Base-by-base conservation (phyloP, 2,797 vertebrate species). In the Sandelia bainsii region DNA sequence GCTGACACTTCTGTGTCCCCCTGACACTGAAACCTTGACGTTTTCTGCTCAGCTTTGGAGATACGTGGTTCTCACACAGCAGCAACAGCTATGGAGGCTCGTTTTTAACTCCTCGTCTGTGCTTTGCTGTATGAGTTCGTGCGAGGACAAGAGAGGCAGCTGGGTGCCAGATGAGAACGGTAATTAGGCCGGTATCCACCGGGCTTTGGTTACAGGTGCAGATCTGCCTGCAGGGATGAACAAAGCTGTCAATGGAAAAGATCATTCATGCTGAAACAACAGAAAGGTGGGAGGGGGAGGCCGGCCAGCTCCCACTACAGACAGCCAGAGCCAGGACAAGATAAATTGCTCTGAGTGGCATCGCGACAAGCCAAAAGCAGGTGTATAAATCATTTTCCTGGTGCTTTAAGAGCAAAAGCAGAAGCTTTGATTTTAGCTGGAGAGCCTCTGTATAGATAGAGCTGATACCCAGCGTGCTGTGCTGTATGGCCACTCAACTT, bases 181-280 rank as follows among this genome's bases (percentile, higher is more conserved):
- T 89, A 91, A 93, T 92, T 89, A 91, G 90, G 87, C 89, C 72
- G 58, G 74, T 75, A 79, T 91, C 91, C 89, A 89, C 89, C 77
- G 80, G 85, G 90, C 86, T 91, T 88, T 83, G 82, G 87, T 91
- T 93, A 91, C 91, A 92, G 91, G 91, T 92, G 90, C 82, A 85
- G 85, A 81, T 81, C 74, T 69, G 85, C 84, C 91, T 79, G 80
- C 78, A 50, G 88, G 82, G 83, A 89, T 62, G 81, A 91, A 84
- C 89, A 87, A 86, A 92, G 86, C 90, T 91, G 90, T 92, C 91
- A 89, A 85, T 85, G 82, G 80, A 81, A 80, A 81, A 86, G 85
- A 91, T 92, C 89, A 87, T 87, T 91, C 83, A 86, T 86, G 86
- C 80, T 83, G 76, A 87, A 90, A 90, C 85, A 89, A 90, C 87